Conservation (phyloP, 1,140 invertebrate species). For the Epicauta chinensis region DNA sequence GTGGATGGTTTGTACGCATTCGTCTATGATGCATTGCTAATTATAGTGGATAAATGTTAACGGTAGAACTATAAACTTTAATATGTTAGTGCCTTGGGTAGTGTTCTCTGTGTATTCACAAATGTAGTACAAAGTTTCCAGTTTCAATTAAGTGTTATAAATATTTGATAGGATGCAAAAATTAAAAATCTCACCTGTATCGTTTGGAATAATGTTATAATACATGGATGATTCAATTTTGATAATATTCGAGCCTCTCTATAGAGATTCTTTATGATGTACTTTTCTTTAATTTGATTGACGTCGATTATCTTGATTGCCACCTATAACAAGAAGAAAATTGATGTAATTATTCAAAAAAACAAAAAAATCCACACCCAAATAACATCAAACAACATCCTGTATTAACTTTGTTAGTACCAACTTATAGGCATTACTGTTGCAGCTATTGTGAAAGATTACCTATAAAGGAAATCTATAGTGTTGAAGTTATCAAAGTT, state of each 20-base stretch:
- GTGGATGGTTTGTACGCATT: slow-evolving; percentile 11
- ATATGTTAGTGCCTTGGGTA: slow-evolving; percentile 10
- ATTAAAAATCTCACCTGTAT: slow-evolving; percentile 51
- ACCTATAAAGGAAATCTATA: no score
- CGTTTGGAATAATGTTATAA: slow-evolving; percentile 61
- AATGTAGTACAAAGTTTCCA: no score
- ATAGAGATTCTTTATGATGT: slow-evolving; percentile 58
- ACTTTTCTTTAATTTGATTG: slow-evolving; percentile 58
- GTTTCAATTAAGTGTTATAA: slow-evolving; percentile 8
- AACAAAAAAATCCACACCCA: no score
- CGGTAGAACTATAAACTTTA: slow-evolving; percentile 19
- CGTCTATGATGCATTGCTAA: slow-evolving; percentile 18
- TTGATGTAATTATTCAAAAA: no score
- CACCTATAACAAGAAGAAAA: slow-evolving; percentile 45
- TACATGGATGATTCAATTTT: slow-evolving; percentile 59
- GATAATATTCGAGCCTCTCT: slow-evolving; percentile 61
- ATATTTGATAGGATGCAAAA: no score
- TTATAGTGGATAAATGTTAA: slow-evolving; percentile 21
- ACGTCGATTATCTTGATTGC: slow-evolving; percentile 66
- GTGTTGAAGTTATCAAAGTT: no score
- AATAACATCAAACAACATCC: no score
- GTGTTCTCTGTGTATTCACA: slow-evolving; percentile 1
- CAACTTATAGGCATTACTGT: no score
- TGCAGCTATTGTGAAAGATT: no score
- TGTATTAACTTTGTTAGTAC: no score